Base-by-base conservation (phyloP, 2,113 vertebrate genomes). In the Heteronetta atricapilla region DNA sequence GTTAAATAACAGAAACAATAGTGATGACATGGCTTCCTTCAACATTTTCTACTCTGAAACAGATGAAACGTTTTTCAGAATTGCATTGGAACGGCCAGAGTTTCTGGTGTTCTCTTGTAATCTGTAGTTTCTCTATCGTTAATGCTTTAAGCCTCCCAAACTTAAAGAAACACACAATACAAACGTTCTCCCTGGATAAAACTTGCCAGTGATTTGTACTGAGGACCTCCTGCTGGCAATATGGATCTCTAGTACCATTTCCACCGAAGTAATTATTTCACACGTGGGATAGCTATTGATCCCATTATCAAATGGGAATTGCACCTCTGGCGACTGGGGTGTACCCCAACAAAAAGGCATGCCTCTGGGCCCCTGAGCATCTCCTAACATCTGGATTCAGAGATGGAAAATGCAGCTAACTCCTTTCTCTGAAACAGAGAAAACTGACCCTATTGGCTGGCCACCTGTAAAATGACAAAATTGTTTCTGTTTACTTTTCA, bases 1-100 rank as follows among this genome's bases (percentile, higher is more conserved):
- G 97, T 97, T 98, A 98, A 98, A 98, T 98, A 98, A 95, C 66
- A 92, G 28, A 34, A 89, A 58, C 64, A 87, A 73, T 19, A 80
- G 56, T n/a, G 89, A 78, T 88, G 81, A 48, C 75, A 93, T 68
- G 77, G 40, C 50, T 76, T 89, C 79, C 58, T 81, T 88, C 73
- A n/a, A 29, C 68, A 36, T 55, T 94, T 96, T 92, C 46, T 59
- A 31, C 36, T 63, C 42, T 76, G 40, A 85, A 88, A 84, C 29
- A 38, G 63, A 25, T 72, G 14, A 79, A 73, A 69, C 52, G 20
- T 34, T 82, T 84, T 62, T 29, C 50, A 52, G 26, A 81, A 92
- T 88, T 50, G 36, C 44, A 58, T 79, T 94, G 72, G 58, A 78
- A 89, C 10, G 89, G 72, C 62, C 31, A 50, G 53, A 84, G 73